Percentiles rank a stretch among this genome's conserved stretches.
Conservation (phyloP, 2,888 invertebrate genomes). For the Criorhina ranunculi region DNA sequence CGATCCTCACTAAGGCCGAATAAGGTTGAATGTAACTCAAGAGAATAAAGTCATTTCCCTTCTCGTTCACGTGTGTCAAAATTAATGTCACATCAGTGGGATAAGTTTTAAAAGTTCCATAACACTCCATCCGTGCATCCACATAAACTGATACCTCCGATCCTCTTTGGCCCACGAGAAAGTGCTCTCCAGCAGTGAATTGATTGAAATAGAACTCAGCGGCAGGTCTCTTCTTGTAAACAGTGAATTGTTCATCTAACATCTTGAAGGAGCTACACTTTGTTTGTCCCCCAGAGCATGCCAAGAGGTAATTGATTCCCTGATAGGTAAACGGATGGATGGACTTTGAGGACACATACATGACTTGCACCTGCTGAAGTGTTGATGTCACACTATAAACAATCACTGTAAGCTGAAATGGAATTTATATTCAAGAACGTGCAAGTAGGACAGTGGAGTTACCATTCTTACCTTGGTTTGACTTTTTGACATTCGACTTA, state of each 20-base stretch:
- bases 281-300: slow-evolving; percentile 77
- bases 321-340: slow-evolving; percentile 79
- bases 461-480: slow-evolving; percentile 78
- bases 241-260: slow-evolving; percentile 80
- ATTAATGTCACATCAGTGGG: slow-evolving; percentile 78
- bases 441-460: background rate
- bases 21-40: slow-evolving; percentile 77
- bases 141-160: slow-evolving; percentile 80
- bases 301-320: slow-evolving; percentile 79
- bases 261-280: slow-evolving; percentile 80
- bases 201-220: slow-evolving; percentile 80
- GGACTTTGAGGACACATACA: slow-evolving; percentile 72
- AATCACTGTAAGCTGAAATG: slow-evolving; percentile 79
- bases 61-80: slow-evolving; percentile 78
- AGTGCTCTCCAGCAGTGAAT: slow-evolving; percentile 78
- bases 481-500: slow-evolving; percentile 78
- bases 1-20: slow-evolving; percentile 79
- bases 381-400: slow-evolving; percentile 78
- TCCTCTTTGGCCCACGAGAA: slow-evolving; percentile 79
- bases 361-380: slow-evolving; percentile 77
- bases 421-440: background rate
- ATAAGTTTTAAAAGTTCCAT: slow-evolving; percentile 79
- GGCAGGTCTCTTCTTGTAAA: slow-evolving; percentile 78
- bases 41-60: slow-evolving; percentile 79
- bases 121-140: slow-evolving; percentile 81